A percentile compares a stretch with the other conserved stretches of the same genome.
Conservation (phyloP, 2,888 invertebrate species). For the Watsonalla binaria region DNA sequence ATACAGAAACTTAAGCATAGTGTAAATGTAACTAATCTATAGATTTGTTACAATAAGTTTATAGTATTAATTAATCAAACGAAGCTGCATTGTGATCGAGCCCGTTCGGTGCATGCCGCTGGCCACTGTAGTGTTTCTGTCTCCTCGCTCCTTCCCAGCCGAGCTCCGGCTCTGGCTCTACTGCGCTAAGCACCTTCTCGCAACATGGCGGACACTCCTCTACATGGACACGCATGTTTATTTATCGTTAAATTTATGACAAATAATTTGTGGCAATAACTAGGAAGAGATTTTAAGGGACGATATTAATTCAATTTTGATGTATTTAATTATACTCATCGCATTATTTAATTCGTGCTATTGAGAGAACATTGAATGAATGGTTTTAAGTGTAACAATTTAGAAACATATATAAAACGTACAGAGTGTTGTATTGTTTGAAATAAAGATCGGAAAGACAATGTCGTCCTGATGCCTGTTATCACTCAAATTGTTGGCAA, state of each 20-base stretch:
- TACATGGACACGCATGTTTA: slow-evolving; percentile 12
- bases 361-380: slow-evolving; percentile 3
- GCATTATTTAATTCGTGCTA: slow-evolving; percentile 11
- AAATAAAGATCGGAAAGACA: too few species aligned
- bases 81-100: slow-evolving; percentile 76
- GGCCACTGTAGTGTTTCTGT: slow-evolving; percentile 45
- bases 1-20: slow-evolving; percentile 47
- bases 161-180: too few species aligned
- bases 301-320: slow-evolving; percentile 10
- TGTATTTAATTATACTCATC: slow-evolving; percentile 3
- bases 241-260: slow-evolving; percentile 25
- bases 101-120: slow-evolving; percentile 43
- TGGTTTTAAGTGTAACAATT: too few species aligned
- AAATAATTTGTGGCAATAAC: slow-evolving; percentile 46
- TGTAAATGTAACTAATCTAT: slow-evolving; percentile 57
- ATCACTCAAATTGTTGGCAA: slow-evolving; percentile 40
- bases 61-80: slow-evolving; percentile 70
- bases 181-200: slow-evolving; percentile 36
- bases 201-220: slow-evolving; percentile 1
- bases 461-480: slow-evolving; percentile 18
- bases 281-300: slow-evolving; percentile 28
- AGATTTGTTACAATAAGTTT: slow-evolving; percentile 73
- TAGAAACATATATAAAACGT: too few species aligned
- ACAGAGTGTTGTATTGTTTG: too few species aligned
- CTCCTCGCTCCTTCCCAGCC: slow-evolving; percentile 39